Evolutionary conservation across 2,113 vertebrate genomes (phyloP), one percentile per base, ranked within the genome.

Genomic region (Geothlypis trichas): DNA sequence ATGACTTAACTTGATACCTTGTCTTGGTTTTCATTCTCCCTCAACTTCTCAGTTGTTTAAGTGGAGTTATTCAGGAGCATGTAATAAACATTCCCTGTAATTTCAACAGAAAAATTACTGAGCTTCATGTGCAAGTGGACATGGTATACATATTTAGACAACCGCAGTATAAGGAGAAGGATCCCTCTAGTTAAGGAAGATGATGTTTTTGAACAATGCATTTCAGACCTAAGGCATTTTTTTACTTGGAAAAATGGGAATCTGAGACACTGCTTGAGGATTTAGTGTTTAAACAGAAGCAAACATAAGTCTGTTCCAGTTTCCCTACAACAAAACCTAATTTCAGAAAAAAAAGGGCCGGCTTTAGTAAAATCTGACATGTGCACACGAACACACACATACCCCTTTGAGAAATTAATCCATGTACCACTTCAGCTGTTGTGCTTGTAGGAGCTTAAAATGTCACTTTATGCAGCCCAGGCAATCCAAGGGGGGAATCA

Each of bases 1-100:
- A 88, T 84, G 92, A 85, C 84, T 96, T 89, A 92, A 96, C 82
- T 94, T 90, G 95, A 95, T 95, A 95, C 88, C 28, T 68, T 88
- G 87, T 77, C 79, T 95, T 93, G 85, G 79, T 96, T 97, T 96
- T 93, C 90, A 62, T 95, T 88, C 62, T 93, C 63, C 87, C 90
- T 88, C 66, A 82, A 5, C 55, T 66, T 91, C 87, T 93, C 57
- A 33, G 87, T 94, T 90, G 78, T 79, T 91, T 71, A 92, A 96
- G 79, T 92, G 79, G 71, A 74, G 61, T 93, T 75, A 54, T 92
- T 90, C 47, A 90, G 86, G 62, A 93, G 47, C 69, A 66, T 93
- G 73, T 89, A 94, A 95, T 93, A 92, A 86, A 62, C 74, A 44
- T 92, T 87, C 83, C 76, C 54, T 92, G 54, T 90, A 96, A 96